Percentiles rank a stretch among this genome's conserved stretches.
Conservation (phyloP, 1,140 invertebrate genomes). For the Sipha flava region DNA sequence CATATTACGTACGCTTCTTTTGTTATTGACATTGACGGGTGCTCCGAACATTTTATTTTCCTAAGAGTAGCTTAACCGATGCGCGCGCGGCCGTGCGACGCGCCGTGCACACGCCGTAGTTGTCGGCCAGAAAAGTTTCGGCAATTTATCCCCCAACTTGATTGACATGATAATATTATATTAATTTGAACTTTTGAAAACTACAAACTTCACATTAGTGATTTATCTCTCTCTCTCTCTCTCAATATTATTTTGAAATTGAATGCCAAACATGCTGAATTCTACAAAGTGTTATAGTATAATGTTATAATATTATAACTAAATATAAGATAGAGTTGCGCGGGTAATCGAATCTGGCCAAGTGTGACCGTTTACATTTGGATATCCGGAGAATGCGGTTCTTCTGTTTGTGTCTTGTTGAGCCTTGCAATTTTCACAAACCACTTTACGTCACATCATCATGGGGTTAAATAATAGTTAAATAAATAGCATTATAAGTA, state of each 20-base stretch:
- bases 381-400: not conserved
- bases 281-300: not conserved
- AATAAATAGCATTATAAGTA: no score
- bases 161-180: slow-evolving; percentile 5
- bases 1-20: not conserved
- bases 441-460: not conserved
- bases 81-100: not conserved
- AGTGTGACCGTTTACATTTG: not conserved
- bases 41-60: not conserved
- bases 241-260: no score
- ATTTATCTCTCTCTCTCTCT: not conserved
- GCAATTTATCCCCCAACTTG: not conserved
- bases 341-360: not conserved
- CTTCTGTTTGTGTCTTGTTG: no score
- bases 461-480: no score
- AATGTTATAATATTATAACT: no score
- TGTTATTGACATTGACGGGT: not conserved
- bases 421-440: no score
- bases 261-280: not conserved
- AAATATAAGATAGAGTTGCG: not conserved
- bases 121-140: not conserved
- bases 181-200: not conserved
- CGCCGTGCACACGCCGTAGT: not conserved
- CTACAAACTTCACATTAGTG: not conserved
- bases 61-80: not conserved